A percentile compares a stretch with the other conserved stretches of the same genome.
Conservation (phyloP, 2,888 invertebrate genomes). For the Tetramorium bicarinatum region DNA sequence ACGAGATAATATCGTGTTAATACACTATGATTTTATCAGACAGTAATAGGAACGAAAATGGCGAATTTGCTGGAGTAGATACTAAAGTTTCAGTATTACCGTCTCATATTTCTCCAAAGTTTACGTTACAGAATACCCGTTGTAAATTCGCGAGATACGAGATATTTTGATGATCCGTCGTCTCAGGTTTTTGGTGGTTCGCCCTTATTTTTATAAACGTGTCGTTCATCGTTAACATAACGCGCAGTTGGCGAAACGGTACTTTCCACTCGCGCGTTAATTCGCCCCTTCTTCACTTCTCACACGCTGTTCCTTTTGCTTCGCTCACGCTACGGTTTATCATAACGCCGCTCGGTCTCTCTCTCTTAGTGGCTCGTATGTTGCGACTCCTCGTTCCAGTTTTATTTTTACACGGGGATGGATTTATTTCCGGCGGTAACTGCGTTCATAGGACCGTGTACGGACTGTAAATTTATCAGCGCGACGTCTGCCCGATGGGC, state of each 20-base stretch:
- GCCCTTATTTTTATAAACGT: slow-evolving; percentile 42
- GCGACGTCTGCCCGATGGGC: slow-evolving; percentile 18
- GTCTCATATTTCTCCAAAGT: slow-evolving; percentile 23
- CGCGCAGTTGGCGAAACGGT: slow-evolving; percentile 34
- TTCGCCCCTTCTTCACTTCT: slow-evolving; percentile 35
- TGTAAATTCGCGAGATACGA: background rate
- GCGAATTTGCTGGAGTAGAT: background rate
- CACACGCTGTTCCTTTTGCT: slow-evolving; percentile 26
- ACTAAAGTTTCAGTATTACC: slow-evolving; percentile 6
- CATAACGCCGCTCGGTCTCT: slow-evolving; percentile 58
- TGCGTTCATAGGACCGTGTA: slow-evolving; percentile 44
- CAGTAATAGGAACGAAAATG: background rate
- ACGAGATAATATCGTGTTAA: background rate
- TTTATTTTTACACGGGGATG: slow-evolving; percentile 66
- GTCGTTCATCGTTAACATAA: slow-evolving; percentile 50
- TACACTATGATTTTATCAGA: background rate
- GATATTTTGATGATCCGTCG: slow-evolving; percentile 24
- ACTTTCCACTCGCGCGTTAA: slow-evolving; percentile 35
- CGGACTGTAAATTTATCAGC: slow-evolving; percentile 61
- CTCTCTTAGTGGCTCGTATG: slow-evolving; percentile 53
- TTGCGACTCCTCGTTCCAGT: slow-evolving; percentile 63
- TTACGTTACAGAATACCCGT: background rate
- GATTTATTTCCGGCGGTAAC: slow-evolving; percentile 67
- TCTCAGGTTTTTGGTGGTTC: background rate
- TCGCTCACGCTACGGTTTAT: slow-evolving; percentile 53